Evolutionary conservation across 1,140 invertebrate species (phyloP), one percentile per base, ranked within the genome.

Genomic region (Kradibia gibbosae): DNA sequence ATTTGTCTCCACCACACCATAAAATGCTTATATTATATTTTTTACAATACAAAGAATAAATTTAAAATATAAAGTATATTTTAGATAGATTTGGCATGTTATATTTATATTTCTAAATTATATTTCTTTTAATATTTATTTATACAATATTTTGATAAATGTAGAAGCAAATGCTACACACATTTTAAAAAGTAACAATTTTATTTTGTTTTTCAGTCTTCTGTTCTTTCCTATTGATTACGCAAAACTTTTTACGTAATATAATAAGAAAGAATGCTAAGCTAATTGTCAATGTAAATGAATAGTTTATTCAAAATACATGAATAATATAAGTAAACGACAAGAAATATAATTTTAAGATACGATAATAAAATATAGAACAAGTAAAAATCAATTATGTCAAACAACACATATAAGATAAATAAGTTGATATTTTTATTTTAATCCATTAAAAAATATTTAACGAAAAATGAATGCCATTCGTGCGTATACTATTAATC

Each of bases 171-270:
- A 74, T 39, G 50, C 10, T 20, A 28, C 48, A 25, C 42, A 45
- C 65, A 79, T 83, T 82, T 78, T 48, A 53, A 85, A 85, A 86
- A 84, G 85, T 80, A 86, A 86, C 76, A 48, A 48, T 73, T 70
- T 75, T 67, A 67, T 57, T 74, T 78, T 34, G 81, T 86, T 83
- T 80, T 80, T 88, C 88, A 89, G 88, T 89, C 88, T 89, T 89
- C 65, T 82, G 67, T 83, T 78, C 83, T 83, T 74, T 70, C 75
- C 79, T 76, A 55, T 85, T 65, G 39, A 82, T 48, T 72, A 62
- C 45, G 71, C 5, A 50, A 36, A 57, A 71, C 17, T 11, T 31
- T 65, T 65, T 28, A 74, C 45, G 53, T 42, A 50, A 53, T 67
- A 25, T 57, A 39, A 39, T 73, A 60, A 72, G 48, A 60, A 82